phyloP scores from a whole-genome alignment of 1,140 invertebrate genomes.

The Bombus polaris region DNA sequence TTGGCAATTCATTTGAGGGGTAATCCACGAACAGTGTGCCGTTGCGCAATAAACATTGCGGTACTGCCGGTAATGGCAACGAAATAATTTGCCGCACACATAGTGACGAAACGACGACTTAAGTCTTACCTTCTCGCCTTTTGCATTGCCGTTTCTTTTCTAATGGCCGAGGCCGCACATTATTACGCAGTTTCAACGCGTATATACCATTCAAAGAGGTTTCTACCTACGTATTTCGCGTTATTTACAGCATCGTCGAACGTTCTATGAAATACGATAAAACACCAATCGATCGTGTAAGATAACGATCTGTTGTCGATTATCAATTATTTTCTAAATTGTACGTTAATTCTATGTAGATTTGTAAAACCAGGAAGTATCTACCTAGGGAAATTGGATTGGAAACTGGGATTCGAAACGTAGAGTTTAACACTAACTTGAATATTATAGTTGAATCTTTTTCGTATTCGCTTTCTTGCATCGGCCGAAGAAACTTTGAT shows the following conservation, averaged over 20 bases:
- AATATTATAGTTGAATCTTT: no score
- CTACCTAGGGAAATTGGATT: no score
- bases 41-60: conserved; percentile 62
- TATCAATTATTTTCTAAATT: no score
- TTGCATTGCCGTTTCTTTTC: conserved; percentile 43
- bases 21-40: conserved; percentile 29
- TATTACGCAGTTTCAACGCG: conserved; percentile 36
- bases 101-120: conserved; percentile 41
- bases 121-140: conserved; percentile 39
- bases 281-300: background rate
- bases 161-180: conserved; percentile 33
- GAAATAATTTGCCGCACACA: conserved; percentile 60
- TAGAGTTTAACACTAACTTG: no score
- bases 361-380: no score
- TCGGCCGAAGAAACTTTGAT: no score
- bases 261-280: background rate
- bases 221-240: background rate
- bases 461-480: no score
- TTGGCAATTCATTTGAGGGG: conserved; percentile 57
- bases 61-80: conserved; percentile 52
- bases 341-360: no score
- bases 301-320: no score
- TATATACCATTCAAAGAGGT: conserved; percentile 1
- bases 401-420: no score
- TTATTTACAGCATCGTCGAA: no score